phyloP scores from a whole-genome alignment of 2,888 invertebrate genomes.

The Sturmia bella region DNA sequence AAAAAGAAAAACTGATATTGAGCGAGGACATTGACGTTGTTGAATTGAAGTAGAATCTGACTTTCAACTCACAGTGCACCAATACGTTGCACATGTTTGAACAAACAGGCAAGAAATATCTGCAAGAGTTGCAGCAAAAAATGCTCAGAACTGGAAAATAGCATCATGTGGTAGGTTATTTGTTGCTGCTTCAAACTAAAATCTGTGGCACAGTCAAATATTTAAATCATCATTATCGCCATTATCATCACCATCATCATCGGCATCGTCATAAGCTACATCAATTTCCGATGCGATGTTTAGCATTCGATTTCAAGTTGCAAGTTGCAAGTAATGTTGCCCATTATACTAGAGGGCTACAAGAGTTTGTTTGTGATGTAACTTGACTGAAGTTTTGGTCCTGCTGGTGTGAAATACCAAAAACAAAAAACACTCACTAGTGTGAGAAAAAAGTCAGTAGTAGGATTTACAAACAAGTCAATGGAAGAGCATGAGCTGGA shows the following conservation, averaged over 20 bases:
- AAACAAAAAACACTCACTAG: not conserved
- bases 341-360: conserved; percentile 7
- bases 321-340: conserved; percentile 41
- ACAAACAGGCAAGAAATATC: conserved; percentile 2
- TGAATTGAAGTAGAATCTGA: conserved; percentile 40
- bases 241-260: not conserved
- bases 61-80: conserved; percentile 17
- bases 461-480: no score
- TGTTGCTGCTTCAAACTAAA: not conserved
- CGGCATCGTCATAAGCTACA: not conserved
- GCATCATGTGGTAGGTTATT: conserved; percentile 4
- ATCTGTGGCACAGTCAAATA: conserved; percentile 38
- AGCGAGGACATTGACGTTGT: conserved; percentile 64
- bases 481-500: no score
- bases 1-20: conserved; percentile 25
- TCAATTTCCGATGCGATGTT: not conserved
- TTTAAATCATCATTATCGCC: conserved; percentile 32
- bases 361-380: not conserved
- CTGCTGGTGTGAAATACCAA: not conserved
- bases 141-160: not conserved
- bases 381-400: not conserved
- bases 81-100: not conserved
- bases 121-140: not conserved
- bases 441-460: not conserved
- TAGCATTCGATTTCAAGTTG: conserved; percentile 3